Evolutionary conservation across 2,797 vertebrate genomes (phyloP), one percentile per base, ranked within the genome.

Genomic region (Scleropages formosus): DNA sequence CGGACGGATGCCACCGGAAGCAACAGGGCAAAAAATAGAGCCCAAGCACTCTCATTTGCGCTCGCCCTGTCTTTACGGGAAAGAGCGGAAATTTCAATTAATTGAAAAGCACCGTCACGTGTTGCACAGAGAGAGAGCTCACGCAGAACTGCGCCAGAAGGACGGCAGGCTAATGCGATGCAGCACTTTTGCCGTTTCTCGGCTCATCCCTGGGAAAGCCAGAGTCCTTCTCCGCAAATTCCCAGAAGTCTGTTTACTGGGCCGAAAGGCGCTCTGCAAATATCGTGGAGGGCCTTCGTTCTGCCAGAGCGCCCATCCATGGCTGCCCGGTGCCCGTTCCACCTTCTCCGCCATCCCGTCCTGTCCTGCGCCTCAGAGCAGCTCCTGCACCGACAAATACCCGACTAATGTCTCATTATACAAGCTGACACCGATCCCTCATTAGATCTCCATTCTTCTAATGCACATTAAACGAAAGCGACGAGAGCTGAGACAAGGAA

Each of bases 401-500:
- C 46, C 15, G 46, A 53, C 47, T 69, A 22, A 47, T n/a, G 22
- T 20, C 67, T 69, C 49, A 69, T 69, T 69, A 22, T 46, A 63
- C 72, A 73, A 44, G 15, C 39, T 63, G 39, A 62, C 31, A 62
- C 58, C 59, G n/a, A 53, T 51, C 67, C 72, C 47, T 61, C 58
- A 46, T 24, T 62, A 59, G 72, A 47, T 73, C 39, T 62, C 39
- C 73, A 16, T 72, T 72, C 53, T 27, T 72, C 69, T 59, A 59
- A 27, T 24, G 53, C 39, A 51, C 16, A 59, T 59, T 56, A 72
- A 59, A 72, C 24, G 58, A 63, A 63, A 47, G 60, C 20, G 58
- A 47, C 22, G 20, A 75, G 24, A 31, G 22, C 46, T 27, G 24
- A n/a, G 12, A 59, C 63, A 22, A 9, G 63, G 47, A 75, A 20